A percentile compares a stretch with the other conserved stretches of the same genome.
phyloP scores from a whole-genome alignment of 1,140 invertebrate species.

The Brachionus paranguensis region DNA sequence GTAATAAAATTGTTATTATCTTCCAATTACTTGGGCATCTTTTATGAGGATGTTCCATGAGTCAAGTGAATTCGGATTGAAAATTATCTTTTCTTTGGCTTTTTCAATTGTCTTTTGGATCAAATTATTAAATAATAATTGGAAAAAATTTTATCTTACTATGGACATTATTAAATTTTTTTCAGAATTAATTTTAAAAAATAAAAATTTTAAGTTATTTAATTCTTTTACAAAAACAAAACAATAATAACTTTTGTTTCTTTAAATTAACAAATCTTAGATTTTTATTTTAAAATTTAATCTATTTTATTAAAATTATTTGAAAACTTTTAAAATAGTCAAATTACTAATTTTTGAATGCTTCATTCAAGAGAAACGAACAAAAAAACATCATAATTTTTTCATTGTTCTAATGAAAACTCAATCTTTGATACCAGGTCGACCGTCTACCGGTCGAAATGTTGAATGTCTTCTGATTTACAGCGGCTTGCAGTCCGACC shows the following conservation, averaged over 20 bases:
- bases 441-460: too few relatives aligned
- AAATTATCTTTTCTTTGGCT: not conserved
- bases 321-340: too few relatives aligned
- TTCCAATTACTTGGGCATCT: not conserved
- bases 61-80: constrained; percentile 7
- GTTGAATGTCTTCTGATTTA: too few relatives aligned
- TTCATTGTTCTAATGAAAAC: too few relatives aligned
- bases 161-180: not conserved
- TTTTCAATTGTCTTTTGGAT: not conserved
- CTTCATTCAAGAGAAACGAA: too few relatives aligned
- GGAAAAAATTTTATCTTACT: not conserved
- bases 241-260: not conserved
- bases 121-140: not conserved
- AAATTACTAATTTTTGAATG: too few relatives aligned
- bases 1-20: not conserved
- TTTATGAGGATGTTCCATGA: constrained; percentile 18
- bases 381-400: too few relatives aligned
- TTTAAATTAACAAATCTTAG: not conserved
- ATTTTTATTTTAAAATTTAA: too few relatives aligned
- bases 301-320: not conserved
- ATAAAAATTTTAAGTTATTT: not conserved
- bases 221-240: not conserved
- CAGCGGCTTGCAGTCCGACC: too few relatives aligned
- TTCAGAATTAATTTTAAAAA: not conserved
- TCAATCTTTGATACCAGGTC: too few relatives aligned